Evolutionary conservation across 2,797 vertebrate genomes (phyloP), one percentile per base, ranked within the genome.

Genomic region (Premnoplex brunnescens): DNA sequence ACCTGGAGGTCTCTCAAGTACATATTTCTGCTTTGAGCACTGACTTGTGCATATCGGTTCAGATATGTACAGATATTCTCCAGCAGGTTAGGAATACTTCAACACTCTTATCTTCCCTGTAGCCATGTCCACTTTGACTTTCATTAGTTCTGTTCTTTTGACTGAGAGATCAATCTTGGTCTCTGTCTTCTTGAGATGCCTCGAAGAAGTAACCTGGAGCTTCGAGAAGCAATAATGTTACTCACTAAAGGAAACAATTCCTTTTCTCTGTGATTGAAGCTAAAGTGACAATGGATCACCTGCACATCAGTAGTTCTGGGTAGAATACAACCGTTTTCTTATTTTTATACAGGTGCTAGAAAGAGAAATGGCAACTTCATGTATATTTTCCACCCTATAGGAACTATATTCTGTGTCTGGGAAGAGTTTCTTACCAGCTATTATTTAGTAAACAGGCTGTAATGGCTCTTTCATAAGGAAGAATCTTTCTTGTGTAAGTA

Each of bases 131-230:
- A 13, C 24, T 60, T 36, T 36, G 13, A 28, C n/a, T 72, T 36
- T 56, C 49, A 52, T 37, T 55, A 46, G 16, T 67, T 34, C 56
- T 36, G 6, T n/a, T 85, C 63, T 51, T 82, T 66, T 37, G 43
- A 26, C 1, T 41, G 30, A 39, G 75, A 51, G 9, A 60, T 37
- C 59, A 43, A 1, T 66, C 48, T 80, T 0, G 0, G 3, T 8
- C 37, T 72, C 34, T 60, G 2, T 66, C 21, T 26, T 58, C 55
- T 66, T 69, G 63, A 69, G 59, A 34, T 36, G 36, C 20, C 24
- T 74, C 56, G 27, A 52, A 49, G 58, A 72, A 54, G 23, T 13
- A 23, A 67, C 52, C 46, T 64, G 44, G 44, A 75, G 36, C 66
- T 74, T 36, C 22, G 62, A 36, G 86, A 80, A 67, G 24, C n/a